phyloP scores from a whole-genome alignment of 2,797 vertebrate genomes.

The Chaunax sp. region DNA sequence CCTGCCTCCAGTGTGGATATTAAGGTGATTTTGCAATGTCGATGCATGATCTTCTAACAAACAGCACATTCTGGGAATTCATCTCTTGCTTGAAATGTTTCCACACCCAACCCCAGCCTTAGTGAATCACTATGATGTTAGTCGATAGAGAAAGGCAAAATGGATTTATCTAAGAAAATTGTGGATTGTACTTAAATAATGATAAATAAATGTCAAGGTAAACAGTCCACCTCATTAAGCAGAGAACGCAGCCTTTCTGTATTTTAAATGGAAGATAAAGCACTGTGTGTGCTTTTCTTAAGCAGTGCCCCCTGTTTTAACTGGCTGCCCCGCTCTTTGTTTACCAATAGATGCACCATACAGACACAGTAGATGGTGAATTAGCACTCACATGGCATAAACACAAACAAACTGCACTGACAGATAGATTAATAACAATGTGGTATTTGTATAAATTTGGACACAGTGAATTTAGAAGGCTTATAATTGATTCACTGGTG shows the following conservation, averaged over 20 bases:
- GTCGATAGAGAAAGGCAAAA: too few species aligned
- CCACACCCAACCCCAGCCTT: too few species aligned
- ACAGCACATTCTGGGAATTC: too few species aligned
- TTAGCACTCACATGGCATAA: neutral
- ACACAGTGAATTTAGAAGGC: neutral
- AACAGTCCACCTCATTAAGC: neutral
- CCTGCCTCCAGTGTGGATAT: too few species aligned
- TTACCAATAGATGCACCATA: too few species aligned
- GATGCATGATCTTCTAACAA: too few species aligned
- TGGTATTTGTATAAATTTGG: neutral
- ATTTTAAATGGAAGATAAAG: conserved; percentile 11
- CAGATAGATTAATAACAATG: neutral
- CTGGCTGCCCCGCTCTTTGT: neutral
- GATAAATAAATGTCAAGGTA: neutral
- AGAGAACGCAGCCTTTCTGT: neutral
- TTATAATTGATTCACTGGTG: neutral
- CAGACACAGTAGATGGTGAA: neutral
- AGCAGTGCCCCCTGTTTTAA: too few species aligned
- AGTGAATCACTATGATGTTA: too few species aligned
- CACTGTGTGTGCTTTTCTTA: neutral
- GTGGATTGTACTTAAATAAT: neutral
- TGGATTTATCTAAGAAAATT: too few species aligned
- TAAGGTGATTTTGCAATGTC: too few species aligned
- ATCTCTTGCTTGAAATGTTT: too few species aligned
- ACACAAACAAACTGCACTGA: neutral